These are phyloP conservation scores for Thomomys bottae DNA, from an alignment of 2,113 vertebrate species.

Conservation along the genomic window DNA sequence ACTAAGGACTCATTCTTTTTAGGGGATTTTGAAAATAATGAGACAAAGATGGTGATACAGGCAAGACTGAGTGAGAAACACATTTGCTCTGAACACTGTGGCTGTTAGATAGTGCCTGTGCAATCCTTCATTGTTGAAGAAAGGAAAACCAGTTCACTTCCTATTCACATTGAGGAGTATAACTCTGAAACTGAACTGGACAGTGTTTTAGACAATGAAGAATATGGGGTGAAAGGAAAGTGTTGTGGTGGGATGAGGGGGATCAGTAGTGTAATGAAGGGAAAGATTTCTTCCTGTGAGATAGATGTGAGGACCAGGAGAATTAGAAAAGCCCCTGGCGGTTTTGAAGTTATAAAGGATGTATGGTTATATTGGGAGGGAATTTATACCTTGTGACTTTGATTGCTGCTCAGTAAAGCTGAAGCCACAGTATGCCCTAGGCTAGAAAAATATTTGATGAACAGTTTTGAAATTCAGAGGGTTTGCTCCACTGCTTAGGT, in stretches of 20 bases:
- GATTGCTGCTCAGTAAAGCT: conserved; percentile 23
- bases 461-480: not conserved
- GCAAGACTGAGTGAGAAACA: not conserved
- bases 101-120: not conserved
- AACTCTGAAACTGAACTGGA: not conserved
- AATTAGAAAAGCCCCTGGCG: not conserved
- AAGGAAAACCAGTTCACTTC: not conserved
- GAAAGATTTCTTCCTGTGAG: not conserved
- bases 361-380: not conserved
- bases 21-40: not conserved
- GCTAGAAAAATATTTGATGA: conserved; percentile 39
- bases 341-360: not conserved
- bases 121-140: not conserved
- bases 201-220: not conserved
- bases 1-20: not conserved
- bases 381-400: conserved; percentile 19
- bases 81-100: not conserved
- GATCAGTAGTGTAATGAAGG: not conserved
- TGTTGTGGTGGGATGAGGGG: no score
- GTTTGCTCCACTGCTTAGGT: not conserved
- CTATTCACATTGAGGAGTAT: not conserved
- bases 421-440: not conserved
- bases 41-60: not conserved
- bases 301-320: not conserved
- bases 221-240: not conserved